phyloP scores from a whole-genome alignment of 2,888 invertebrate species.

The Ophonus ardosiacus region DNA sequence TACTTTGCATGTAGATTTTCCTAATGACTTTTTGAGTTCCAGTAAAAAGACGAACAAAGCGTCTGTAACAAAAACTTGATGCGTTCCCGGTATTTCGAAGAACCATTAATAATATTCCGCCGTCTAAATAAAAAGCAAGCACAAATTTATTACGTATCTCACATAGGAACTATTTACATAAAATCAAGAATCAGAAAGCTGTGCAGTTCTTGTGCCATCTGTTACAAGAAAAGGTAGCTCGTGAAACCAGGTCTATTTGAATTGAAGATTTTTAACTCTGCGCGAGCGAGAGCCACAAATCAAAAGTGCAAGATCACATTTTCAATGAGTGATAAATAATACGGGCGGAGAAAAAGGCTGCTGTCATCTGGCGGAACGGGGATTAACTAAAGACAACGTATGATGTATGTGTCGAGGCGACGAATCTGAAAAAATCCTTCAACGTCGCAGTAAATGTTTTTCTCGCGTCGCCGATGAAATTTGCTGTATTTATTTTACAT shows the following conservation, averaged over 20 bases:
- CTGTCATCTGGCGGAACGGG: slow-evolving; percentile 54
- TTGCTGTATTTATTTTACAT: slow-evolving; percentile 68
- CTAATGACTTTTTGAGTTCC: slow-evolving; percentile 34
- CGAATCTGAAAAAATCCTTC: slow-evolving; percentile 39
- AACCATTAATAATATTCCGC: slow-evolving; percentile 49
- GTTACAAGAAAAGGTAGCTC: slow-evolving; percentile 42
- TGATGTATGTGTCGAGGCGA: slow-evolving; percentile 49
- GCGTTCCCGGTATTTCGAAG: slow-evolving; percentile 26
- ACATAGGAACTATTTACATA: slow-evolving; percentile 45
- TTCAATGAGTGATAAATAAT: slow-evolving; percentile 59
- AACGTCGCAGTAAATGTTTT: slow-evolving; percentile 56
- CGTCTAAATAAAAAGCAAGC: slow-evolving; percentile 25
- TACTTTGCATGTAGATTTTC: slow-evolving; percentile 30
- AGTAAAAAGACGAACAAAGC: neutral
- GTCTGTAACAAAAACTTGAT: slow-evolving; percentile 32
- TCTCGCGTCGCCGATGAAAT: slow-evolving; percentile 55
- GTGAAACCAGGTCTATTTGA: slow-evolving; percentile 39
- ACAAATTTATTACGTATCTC: slow-evolving; percentile 49
- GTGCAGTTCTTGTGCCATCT: slow-evolving; percentile 37
- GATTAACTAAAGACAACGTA: slow-evolving; percentile 53
- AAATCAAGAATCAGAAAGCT: slow-evolving; percentile 46
- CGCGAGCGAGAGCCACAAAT: slow-evolving; percentile 30
- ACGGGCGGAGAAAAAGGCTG: slow-evolving; percentile 34
- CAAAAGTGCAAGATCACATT: slow-evolving; percentile 57
- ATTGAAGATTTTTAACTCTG: slow-evolving; percentile 31